Percentiles rank a stretch among this genome's conserved stretches.
Conservation (phyloP, 2,888 invertebrate species). For the Auanema sp. region DNA sequence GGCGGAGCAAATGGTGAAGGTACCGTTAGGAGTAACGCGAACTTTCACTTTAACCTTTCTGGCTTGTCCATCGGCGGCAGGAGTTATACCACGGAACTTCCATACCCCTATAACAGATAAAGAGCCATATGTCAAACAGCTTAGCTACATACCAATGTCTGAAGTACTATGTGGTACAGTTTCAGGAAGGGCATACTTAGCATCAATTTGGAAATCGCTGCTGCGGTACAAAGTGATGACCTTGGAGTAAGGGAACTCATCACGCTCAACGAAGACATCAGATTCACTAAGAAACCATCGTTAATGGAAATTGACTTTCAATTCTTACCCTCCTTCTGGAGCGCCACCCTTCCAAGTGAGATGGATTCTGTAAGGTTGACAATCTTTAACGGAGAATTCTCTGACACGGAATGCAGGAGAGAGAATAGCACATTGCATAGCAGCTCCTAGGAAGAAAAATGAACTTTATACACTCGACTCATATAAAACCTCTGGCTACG, state of each 20-base stretch:
- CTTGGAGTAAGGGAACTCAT: conserved; percentile 86
- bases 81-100: conserved; percentile 72
- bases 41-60: conserved; percentile 84
- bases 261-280: conserved; percentile 88
- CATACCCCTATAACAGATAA: conserved; percentile 64
- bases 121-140: background rate
- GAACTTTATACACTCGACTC: background rate
- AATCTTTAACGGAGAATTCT: conserved; percentile 90
- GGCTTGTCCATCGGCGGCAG: conserved; percentile 84
- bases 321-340: conserved; percentile 71
- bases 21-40: conserved; percentile 88
- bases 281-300: conserved; percentile 73
- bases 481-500: conserved; percentile 78
- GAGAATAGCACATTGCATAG: conserved; percentile 83
- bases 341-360: conserved; percentile 66
- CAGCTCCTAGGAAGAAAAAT: conserved; percentile 34
- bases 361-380: conserved; percentile 80
- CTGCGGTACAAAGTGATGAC: conserved; percentile 88
- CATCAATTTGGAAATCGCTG: conserved; percentile 83
- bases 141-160: conserved; percentile 51
- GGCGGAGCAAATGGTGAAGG: conserved; percentile 84
- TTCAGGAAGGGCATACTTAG: conserved; percentile 75
- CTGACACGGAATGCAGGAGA: conserved; percentile 95
- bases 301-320: background rate
- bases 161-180: conserved; percentile 76